Base-by-base conservation (phyloP, 2,797 vertebrate genomes). In the Trematomus bernacchii region DNA sequence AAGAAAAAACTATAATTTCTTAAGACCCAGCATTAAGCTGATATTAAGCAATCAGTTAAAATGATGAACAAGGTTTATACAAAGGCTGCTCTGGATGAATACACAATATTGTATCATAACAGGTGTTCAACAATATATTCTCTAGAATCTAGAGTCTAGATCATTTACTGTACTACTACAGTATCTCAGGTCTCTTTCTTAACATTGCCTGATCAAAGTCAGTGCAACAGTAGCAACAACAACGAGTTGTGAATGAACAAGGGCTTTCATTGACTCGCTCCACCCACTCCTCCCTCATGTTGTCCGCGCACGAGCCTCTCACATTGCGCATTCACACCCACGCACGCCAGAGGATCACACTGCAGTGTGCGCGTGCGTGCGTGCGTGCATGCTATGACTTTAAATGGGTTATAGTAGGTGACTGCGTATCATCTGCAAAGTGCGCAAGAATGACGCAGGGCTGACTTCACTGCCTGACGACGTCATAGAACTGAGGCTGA, bases 361-460 rank as follows among this genome's bases (percentile, higher is more conserved):
- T 81, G 93, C 93, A 73, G 91, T 90, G 77, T 64, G 89, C 12
- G 66, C 15, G 62, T 54, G 70, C 44, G 77, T 71, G 83, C 74
- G 21, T 54, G 70, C 44, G 77, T 72, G 83, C 76, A 50, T 44
- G 73, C 66, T 71, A 79, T 85, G 86, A 91, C 91, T 93, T 90
- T 93, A 94, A 90, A 86, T 87, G 91, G 92, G 90, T 93, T 93
- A 92, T 90, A 92, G 93, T 93, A 92, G 92, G 91, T 91, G 91
- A 94, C 87, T 92, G 92, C 93, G 91, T 85, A 92, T 93, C 90
- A 91, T 95, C 94, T 89, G 94, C 94, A 94, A 94, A 91, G 93
- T 96, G 95, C 95, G 95, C 94, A 95, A 92, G 93, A 93, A 82
- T 95, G 95, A 96, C 95, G 95, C 94, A 94, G 84, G 84, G 74